phyloP scores from a whole-genome alignment of 2,888 invertebrate species.

The Eristalis tenax region DNA sequence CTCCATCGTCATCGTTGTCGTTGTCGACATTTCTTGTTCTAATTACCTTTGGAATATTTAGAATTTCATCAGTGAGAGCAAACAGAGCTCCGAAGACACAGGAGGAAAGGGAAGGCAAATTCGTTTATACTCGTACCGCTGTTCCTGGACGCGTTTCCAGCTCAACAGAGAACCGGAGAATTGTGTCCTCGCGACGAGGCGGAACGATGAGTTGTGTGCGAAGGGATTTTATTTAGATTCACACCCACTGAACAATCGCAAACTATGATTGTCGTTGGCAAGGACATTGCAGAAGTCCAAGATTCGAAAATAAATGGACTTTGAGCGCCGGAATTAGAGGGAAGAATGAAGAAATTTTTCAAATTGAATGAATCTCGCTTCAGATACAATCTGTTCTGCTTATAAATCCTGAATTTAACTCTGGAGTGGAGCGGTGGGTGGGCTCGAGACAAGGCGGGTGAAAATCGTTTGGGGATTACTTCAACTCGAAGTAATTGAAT shows the following conservation, averaged over 20 bases:
- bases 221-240: slow-evolving; percentile 8
- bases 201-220: not conserved
- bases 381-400: not conserved
- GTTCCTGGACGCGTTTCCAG: not conserved
- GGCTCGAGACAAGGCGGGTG: not conserved
- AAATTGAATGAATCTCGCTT: slow-evolving; percentile 2
- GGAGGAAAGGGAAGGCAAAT: not conserved
- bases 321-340: not conserved
- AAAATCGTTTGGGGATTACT: not conserved
- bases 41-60: slow-evolving; percentile 44
- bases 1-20: not conserved
- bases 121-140: not conserved
- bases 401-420: not conserved
- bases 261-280: slow-evolving; percentile 9
- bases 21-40: slow-evolving; percentile 12
- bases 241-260: not conserved
- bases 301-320: slow-evolving; percentile 13
- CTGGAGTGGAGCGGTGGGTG: not conserved
- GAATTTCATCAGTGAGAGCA: slow-evolving; percentile 16
- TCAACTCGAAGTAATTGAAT: slow-evolving; percentile 1
- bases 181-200: not conserved
- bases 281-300: not conserved
- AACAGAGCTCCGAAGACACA: not conserved
- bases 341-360: slow-evolving; percentile 4
- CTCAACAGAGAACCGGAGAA: not conserved